These are phyloP conservation scores for Calameuta pallipes DNA, from an alignment of 2,888 invertebrate genomes.

Conservation along the genomic window DNA sequence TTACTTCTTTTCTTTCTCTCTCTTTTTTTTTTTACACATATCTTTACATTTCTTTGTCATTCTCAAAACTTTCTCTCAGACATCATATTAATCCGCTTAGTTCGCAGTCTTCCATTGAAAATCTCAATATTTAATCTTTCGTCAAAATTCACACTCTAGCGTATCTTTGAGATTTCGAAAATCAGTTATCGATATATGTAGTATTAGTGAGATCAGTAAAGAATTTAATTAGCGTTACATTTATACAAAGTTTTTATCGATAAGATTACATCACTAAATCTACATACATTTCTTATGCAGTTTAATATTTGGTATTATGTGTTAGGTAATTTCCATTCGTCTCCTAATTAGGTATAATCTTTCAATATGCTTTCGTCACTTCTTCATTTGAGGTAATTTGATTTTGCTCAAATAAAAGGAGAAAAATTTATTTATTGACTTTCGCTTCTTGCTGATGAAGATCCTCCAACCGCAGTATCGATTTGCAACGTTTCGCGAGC, in stretches of 20 bases:
- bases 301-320: slow-evolving; percentile 63
- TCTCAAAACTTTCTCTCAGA: slow-evolving; percentile 31
- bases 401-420: slow-evolving; percentile 64
- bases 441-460: slow-evolving; percentile 58
- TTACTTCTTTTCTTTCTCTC: slow-evolving; percentile 23
- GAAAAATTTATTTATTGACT: slow-evolving; percentile 62
- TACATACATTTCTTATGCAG: slow-evolving; percentile 56
- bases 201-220: slow-evolving; percentile 61
- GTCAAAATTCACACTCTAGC: slow-evolving; percentile 38
- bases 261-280: slow-evolving; percentile 51
- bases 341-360: slow-evolving; percentile 11
- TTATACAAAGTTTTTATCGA: slow-evolving; percentile 60
- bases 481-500: slow-evolving; percentile 35
- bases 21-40: slow-evolving; percentile 45
- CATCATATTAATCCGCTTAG: slow-evolving; percentile 53
- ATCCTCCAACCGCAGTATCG: slow-evolving; percentile 51
- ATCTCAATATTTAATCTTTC: slow-evolving; percentile 41
- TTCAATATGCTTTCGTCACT: slow-evolving; percentile 35
- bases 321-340: slow-evolving; percentile 33
- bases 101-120: slow-evolving; percentile 45
- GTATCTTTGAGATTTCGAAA: slow-evolving; percentile 31
- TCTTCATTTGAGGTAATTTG: slow-evolving; percentile 63
- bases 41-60: slow-evolving; percentile 50
- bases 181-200: slow-evolving; percentile 25
- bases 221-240: slow-evolving; percentile 60